A percentile compares a stretch with the other conserved stretches of the same genome.
Evolutionary conservation across 2,797 vertebrate species (phyloP).

Genomic region (Poecilia picta): DNA sequence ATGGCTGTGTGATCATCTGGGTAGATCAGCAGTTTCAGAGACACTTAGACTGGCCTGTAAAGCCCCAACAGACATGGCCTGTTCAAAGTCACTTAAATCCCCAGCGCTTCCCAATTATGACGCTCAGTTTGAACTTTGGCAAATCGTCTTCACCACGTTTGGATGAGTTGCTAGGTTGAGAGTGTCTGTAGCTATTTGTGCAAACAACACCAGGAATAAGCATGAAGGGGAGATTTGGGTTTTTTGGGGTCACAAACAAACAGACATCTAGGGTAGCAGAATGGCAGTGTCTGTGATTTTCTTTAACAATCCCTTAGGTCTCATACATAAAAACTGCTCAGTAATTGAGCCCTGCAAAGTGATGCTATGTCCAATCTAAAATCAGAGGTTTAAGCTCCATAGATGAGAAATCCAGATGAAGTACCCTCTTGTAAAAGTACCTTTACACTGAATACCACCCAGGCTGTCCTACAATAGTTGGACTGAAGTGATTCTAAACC

Average conservation of each 20-base stretch:
- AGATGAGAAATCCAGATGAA: constrained; percentile 67
- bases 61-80: neutral
- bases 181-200: neutral
- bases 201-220: constrained; percentile 22
- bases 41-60: neutral
- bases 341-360: constrained; percentile 38
- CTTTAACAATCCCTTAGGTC: constrained; percentile 49
- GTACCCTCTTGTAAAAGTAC: constrained; percentile 13
- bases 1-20: neutral
- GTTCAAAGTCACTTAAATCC: neutral
- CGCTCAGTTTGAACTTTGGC: neutral
- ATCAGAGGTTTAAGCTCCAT: constrained; percentile 18
- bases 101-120: neutral
- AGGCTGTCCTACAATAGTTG: constrained; percentile 36
- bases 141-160: neutral
- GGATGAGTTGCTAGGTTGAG: neutral
- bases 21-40: neutral
- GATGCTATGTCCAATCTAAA: constrained; percentile 45
- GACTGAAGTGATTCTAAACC: constrained; percentile 13
- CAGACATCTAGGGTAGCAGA: constrained; percentile 42
- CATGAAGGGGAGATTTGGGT: constrained; percentile 21
- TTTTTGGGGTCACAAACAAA: constrained; percentile 19
- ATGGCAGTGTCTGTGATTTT: constrained; percentile 48
- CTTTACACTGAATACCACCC: constrained; percentile 48
- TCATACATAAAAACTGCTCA: constrained; percentile 18